Percentiles rank a stretch among this genome's conserved stretches.
Conservation (phyloP, 2,888 invertebrate genomes). For the Cordilura impudica region DNA sequence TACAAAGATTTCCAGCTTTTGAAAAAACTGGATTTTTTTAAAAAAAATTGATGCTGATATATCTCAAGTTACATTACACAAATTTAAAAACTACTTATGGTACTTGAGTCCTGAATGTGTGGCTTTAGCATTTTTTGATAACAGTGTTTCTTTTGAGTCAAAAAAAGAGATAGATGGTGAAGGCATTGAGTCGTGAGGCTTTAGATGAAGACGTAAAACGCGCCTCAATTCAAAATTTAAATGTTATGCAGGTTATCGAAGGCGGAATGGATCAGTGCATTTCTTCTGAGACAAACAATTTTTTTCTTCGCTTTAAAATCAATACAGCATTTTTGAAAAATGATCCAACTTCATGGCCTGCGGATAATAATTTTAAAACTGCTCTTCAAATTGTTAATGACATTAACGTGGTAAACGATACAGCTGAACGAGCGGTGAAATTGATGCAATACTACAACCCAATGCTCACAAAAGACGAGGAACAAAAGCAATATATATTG, state of each 20-base stretch:
- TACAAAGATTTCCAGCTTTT: slow-evolving; percentile 30
- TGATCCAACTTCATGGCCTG: slow-evolving; percentile 3
- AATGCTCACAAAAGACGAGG: no score
- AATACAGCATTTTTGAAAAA: background rate
- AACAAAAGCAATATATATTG: background rate
- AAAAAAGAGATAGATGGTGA: slow-evolving; percentile 33
- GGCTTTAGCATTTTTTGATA: slow-evolving; percentile 3
- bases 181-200: slow-evolving; percentile 30
- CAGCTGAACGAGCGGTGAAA: slow-evolving; percentile 13
- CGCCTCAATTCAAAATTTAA: slow-evolving; percentile 29
- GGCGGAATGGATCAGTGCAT: slow-evolving; percentile 32
- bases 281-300: slow-evolving; percentile 25
- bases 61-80: slow-evolving; percentile 11
- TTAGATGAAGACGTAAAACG: slow-evolving; percentile 19
- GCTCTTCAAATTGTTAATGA: slow-evolving; percentile 25
- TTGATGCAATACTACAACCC: no score
- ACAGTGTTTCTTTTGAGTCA: slow-evolving; percentile 9
- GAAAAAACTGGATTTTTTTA: slow-evolving; percentile 27
- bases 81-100: slow-evolving; percentile 23
- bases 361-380: slow-evolving; percentile 31
- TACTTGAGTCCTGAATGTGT: slow-evolving; percentile 1
- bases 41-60: slow-evolving; percentile 27
- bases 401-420: slow-evolving; percentile 22
- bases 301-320: slow-evolving; percentile 29
- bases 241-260: slow-evolving; percentile 31